phyloP scores from a whole-genome alignment of 2,888 invertebrate species.

The Auanema sp. region DNA sequence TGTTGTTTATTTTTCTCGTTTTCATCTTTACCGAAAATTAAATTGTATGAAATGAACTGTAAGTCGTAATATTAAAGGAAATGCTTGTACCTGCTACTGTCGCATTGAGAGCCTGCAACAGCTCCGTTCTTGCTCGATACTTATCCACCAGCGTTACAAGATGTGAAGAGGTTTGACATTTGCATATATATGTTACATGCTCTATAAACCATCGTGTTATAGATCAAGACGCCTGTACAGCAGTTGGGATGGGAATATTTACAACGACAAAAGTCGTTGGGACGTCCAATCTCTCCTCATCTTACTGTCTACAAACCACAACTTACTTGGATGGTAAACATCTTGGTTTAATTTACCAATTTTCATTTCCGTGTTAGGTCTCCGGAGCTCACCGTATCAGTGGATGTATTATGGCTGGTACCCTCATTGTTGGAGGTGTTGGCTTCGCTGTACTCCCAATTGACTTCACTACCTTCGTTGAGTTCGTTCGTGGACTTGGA shows the following conservation, averaged over 20 bases:
- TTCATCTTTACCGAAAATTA: too few species aligned
- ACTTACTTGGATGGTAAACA: constrained; percentile 57
- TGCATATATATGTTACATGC: neutral
- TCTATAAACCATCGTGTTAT: neutral
- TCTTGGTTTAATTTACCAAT: neutral
- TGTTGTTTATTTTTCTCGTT: too few species aligned
- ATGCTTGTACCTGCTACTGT: constrained; percentile 16
- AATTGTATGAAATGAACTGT: too few species aligned
- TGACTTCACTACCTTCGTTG: constrained; percentile 59
- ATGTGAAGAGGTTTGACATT: constrained; percentile 9
- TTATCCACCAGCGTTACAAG: constrained; percentile 13
- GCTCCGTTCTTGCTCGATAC: constrained; percentile 4
- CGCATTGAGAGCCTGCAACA: constrained; percentile 8
- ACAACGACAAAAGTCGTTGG: constrained; percentile 51
- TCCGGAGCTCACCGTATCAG: constrained; percentile 60
- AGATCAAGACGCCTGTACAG: constrained; percentile 53
- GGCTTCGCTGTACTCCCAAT: constrained; percentile 61
- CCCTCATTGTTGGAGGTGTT: constrained; percentile 57
- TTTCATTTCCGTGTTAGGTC: constrained; percentile 27
- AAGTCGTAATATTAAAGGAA: too few species aligned
- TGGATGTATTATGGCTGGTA: constrained; percentile 62
- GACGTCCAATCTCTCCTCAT: constrained; percentile 63
- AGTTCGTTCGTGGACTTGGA: constrained; percentile 51
- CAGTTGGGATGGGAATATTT: constrained; percentile 62
- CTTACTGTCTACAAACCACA: constrained; percentile 62